A percentile compares a stretch with the other conserved stretches of the same genome.
phyloP scores from a whole-genome alignment of 2,888 invertebrate species.

The Synergus itoensis region DNA sequence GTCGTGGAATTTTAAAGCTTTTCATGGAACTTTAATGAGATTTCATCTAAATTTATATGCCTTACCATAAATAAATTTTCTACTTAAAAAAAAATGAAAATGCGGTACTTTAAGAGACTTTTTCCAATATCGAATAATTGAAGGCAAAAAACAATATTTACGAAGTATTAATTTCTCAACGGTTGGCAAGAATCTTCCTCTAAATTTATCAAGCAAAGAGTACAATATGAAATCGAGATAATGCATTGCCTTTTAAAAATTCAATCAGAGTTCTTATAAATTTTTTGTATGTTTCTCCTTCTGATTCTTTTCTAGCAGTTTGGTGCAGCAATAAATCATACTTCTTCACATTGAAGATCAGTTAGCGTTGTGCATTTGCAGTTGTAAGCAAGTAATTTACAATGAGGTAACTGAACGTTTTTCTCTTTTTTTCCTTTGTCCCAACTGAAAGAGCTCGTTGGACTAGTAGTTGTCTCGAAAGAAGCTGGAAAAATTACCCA shows the following conservation, averaged over 20 bases:
- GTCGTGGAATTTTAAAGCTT: no score
- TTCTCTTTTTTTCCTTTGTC: conserved; percentile 44
- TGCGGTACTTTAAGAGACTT: no score
- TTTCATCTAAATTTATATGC: no score
- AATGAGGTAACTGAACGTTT: conserved; percentile 48
- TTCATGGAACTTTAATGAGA: no score
- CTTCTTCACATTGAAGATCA: not conserved
- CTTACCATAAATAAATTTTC: no score
- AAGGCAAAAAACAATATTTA: no score
- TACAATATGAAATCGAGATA: not conserved
- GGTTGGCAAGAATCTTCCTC: not conserved
- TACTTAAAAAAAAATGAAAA: no score
- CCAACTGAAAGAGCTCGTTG: conserved; percentile 47
- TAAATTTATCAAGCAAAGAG: not conserved
- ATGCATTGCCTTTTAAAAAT: conserved; percentile 8
- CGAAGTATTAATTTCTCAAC: not conserved
- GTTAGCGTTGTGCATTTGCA: conserved; percentile 42
- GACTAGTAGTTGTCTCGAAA: conserved; percentile 44
- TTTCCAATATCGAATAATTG: no score
- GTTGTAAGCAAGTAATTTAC: conserved; percentile 48
- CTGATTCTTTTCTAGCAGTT: not conserved
- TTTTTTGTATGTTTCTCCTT: not conserved
- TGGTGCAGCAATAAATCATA: conserved; percentile 19
- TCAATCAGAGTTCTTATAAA: not conserved
- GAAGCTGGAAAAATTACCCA: conserved; percentile 50